Evolutionary conservation across 2,888 invertebrate genomes (phyloP).

Genomic region (Dasysyrphus albostriatus): DNA sequence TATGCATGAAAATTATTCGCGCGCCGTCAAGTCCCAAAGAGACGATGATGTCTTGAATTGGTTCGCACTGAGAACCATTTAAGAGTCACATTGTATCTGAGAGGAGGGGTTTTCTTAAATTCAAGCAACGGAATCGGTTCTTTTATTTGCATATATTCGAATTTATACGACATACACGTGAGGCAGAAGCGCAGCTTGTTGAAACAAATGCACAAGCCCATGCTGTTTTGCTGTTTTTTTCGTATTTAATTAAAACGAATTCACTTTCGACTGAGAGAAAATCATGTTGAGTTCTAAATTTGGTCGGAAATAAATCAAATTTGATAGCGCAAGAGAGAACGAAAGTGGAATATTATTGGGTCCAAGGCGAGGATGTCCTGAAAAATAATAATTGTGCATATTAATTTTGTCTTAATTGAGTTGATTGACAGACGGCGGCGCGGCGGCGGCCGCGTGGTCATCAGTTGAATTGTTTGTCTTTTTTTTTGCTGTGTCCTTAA

Average conservation of each 20-base stretch:
- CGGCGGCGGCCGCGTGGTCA: too few species aligned
- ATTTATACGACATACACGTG: slow-evolving; percentile 31
- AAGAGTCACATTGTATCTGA: slow-evolving; percentile 1
- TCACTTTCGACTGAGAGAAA: slow-evolving; percentile 16
- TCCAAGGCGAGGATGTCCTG: slow-evolving; percentile 72
- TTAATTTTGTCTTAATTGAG: slow-evolving; percentile 58
- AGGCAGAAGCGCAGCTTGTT: not conserved
- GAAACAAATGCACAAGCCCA: slow-evolving; percentile 33
- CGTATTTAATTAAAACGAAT: slow-evolving; percentile 16
- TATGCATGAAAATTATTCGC: slow-evolving; percentile 14
- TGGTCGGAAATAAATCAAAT: slow-evolving; percentile 69
- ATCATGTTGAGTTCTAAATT: slow-evolving; percentile 59
- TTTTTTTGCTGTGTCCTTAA: not conserved
- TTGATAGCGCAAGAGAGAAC: slow-evolving; percentile 46
- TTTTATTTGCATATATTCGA: slow-evolving; percentile 45
- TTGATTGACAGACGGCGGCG: slow-evolving; percentile 50
- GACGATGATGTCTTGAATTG: slow-evolving; percentile 48
- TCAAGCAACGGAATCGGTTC: slow-evolving; percentile 43
- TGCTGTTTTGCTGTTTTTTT: not conserved
- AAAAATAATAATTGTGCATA: slow-evolving; percentile 47
- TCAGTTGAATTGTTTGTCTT: slow-evolving; percentile 2
- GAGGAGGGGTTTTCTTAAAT: slow-evolving; percentile 30
- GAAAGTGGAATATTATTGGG: slow-evolving; percentile 46
- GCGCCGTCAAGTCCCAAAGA: not conserved
- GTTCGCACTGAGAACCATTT: slow-evolving; percentile 14